These are phyloP conservation scores for Osmoderma eremita DNA, from an alignment of 2,888 invertebrate genomes.

Conservation along the genomic window DNA sequence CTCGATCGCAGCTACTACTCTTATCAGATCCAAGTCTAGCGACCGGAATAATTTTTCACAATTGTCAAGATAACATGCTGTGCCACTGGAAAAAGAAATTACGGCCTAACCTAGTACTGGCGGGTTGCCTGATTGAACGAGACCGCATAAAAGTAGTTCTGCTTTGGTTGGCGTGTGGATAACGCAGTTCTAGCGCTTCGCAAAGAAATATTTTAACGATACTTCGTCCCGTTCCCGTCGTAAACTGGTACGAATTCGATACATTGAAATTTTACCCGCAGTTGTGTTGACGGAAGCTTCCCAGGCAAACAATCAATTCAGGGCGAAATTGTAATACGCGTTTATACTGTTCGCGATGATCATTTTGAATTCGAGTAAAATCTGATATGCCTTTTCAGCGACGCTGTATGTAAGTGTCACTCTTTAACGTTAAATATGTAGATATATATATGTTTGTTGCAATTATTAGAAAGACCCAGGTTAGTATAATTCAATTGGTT, in stretches of 20 bases:
- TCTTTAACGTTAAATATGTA: too few species aligned
- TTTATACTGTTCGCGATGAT: neutral
- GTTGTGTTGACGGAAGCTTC: conserved; percentile 7
- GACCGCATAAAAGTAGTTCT: conserved; percentile 1
- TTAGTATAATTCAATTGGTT: too few species aligned
- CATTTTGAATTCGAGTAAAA: neutral
- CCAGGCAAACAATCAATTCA: conserved; percentile 5
- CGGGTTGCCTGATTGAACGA: neutral
- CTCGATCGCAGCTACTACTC: conserved; percentile 7
- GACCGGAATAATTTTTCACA: conserved; percentile 26
- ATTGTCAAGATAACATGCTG: conserved; percentile 24
- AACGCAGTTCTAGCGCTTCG: conserved; percentile 1
- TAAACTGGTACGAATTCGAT: conserved; percentile 45
- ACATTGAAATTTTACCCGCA: conserved; percentile 34
- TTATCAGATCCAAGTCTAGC: conserved; percentile 25
- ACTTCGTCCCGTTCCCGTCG: conserved; percentile 38
- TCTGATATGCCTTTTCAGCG: conserved; percentile 36
- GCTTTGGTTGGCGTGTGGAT: conserved; percentile 26
- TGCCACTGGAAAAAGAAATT: conserved; percentile 23
- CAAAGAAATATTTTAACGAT: conserved; percentile 31
- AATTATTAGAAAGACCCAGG: too few species aligned
- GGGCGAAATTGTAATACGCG: neutral
- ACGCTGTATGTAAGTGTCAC: conserved; percentile 35
- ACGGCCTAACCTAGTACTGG: conserved; percentile 20
- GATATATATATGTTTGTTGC: too few species aligned